Conservation (phyloP, 2,888 invertebrate species). For the Plebejus melissa region DNA sequence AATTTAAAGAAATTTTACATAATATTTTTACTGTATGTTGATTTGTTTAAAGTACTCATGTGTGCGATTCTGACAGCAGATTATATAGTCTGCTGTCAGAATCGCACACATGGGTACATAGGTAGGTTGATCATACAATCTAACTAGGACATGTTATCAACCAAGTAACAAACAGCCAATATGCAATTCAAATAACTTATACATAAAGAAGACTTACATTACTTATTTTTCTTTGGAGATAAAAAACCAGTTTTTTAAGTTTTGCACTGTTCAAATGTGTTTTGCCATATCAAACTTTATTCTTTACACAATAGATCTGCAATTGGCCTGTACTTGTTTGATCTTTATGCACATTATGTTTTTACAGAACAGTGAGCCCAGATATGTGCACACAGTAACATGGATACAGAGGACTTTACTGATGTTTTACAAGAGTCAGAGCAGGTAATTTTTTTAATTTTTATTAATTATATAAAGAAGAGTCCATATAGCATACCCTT, state of each 20-base stretch:
- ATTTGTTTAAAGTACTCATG: no score
- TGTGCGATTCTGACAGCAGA: no score
- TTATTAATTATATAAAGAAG: background rate
- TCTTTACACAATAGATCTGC: background rate
- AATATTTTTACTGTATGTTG: no score
- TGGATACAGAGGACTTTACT: slow-evolving; percentile 52
- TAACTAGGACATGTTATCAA: no score
- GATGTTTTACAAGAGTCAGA: slow-evolving; percentile 54
- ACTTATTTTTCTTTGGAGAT: background rate
- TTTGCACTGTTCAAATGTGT: background rate
- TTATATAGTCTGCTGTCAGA: no score
- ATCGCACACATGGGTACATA: no score
- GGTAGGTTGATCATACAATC: no score
- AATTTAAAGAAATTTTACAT: no score
- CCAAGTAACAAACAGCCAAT: no score
- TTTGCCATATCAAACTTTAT: background rate
- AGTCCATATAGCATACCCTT: background rate
- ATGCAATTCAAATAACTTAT: no score
- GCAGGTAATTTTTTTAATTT: slow-evolving; percentile 45
- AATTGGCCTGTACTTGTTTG: background rate
- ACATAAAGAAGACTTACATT: no score
- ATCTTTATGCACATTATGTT: background rate
- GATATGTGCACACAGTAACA: slow-evolving; percentile 30
- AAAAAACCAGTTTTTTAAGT: background rate
- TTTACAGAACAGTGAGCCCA: slow-evolving; percentile 1